Conservation (phyloP, 2,797 vertebrate species). For the Hemitrygon akajei region DNA sequence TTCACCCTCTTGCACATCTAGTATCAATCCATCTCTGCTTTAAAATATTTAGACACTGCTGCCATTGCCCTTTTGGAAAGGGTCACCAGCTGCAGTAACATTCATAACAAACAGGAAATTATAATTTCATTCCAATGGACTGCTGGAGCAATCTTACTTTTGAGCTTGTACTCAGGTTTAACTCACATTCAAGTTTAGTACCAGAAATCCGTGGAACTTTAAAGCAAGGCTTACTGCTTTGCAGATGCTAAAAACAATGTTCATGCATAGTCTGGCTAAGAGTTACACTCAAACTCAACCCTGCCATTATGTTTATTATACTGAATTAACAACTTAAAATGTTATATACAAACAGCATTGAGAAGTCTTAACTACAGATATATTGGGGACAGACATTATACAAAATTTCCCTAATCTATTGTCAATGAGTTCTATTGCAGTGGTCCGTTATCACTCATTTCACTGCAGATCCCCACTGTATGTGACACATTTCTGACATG, state of each 20-base stretch:
- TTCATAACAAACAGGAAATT: neutral
- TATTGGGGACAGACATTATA: neutral
- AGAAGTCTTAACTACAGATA: neutral
- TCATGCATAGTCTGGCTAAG: neutral
- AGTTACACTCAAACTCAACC: neutral
- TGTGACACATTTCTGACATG: neutral
- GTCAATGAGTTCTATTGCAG: neutral
- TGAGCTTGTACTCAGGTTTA: neutral
- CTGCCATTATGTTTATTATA: neutral
- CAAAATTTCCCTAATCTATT: too few species aligned
- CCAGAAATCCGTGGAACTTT: neutral
- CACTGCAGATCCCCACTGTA: neutral
- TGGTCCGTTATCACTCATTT: neutral
- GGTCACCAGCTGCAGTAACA: neutral
- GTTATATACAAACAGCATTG: neutral
- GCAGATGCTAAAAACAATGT: neutral
- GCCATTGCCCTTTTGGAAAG: neutral
- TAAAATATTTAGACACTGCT: too few species aligned
- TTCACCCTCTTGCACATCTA: too few species aligned
- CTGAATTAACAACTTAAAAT: neutral
- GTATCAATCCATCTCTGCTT: too few species aligned
- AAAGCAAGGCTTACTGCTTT: neutral
- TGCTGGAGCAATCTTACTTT: conserved; percentile 2
- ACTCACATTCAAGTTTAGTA: neutral
- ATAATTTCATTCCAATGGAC: neutral